Conservation (phyloP, 1,140 invertebrate species). For the Dryas iulia region DNA sequence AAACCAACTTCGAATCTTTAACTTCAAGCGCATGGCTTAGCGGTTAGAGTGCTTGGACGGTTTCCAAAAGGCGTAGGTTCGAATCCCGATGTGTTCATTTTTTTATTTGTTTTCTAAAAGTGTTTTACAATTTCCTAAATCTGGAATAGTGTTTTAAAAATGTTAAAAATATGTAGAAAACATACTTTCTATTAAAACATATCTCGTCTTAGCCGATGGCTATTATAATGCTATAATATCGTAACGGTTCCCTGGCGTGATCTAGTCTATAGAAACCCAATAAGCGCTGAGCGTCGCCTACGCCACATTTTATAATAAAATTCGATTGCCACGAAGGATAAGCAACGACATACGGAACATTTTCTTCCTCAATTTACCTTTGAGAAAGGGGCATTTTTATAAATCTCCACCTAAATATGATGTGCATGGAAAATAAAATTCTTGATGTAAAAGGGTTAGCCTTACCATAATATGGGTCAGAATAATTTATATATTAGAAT, state of each 20-base stretch:
- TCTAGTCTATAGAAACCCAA: slow-evolving; percentile 31
- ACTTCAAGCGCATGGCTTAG: too few species aligned
- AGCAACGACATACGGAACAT: not conserved
- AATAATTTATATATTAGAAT: not conserved
- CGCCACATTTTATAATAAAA: slow-evolving; percentile 30
- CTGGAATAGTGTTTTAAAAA: too few species aligned
- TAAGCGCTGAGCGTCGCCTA: slow-evolving; percentile 27
- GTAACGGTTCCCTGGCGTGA: slow-evolving; percentile 11
- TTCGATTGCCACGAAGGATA: slow-evolving; percentile 17
- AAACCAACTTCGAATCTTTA: too few species aligned
- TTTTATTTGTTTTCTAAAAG: too few species aligned
- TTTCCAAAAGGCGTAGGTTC: too few species aligned
- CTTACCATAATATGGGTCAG: not conserved
- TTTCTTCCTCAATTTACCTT: not conserved
- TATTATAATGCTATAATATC: not conserved
- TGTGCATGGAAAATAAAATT: not conserved
- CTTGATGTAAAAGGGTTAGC: not conserved
- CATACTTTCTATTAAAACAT: not conserved
- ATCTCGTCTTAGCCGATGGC: not conserved
- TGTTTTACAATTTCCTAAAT: too few species aligned
- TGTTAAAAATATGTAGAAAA: too few species aligned
- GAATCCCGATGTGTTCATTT: too few species aligned
- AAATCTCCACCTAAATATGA: not conserved
- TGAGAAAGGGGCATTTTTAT: not conserved
- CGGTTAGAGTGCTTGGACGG: too few species aligned